A percentile compares a stretch with the other conserved stretches of the same genome.
Conservation (phyloP, 2,113 vertebrate genomes). For the Bos indicus region DNA sequence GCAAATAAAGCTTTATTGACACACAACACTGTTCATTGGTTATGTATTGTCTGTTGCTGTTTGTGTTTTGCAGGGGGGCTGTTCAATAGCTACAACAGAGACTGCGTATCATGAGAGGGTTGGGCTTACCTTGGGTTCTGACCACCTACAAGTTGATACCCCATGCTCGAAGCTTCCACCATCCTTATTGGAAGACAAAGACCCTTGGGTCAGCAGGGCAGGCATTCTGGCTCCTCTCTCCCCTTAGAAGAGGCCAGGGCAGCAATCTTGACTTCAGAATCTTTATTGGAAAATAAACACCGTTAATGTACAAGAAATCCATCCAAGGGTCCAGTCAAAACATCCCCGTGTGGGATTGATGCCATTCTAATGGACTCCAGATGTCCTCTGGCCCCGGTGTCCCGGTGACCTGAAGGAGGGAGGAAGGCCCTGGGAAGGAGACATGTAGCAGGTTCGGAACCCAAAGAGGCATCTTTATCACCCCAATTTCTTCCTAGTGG, state of each 20-base stretch:
- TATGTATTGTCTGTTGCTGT: not conserved
- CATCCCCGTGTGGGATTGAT: slow-evolving; percentile 78
- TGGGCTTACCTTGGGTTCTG: not conserved
- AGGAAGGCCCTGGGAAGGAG: slow-evolving; percentile 53
- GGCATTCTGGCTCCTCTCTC: slow-evolving; percentile 61
- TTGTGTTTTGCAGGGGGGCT: not conserved
- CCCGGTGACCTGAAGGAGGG: slow-evolving; percentile 68
- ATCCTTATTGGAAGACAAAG: slow-evolving; percentile 5
- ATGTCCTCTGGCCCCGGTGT: slow-evolving; percentile 77
- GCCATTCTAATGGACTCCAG: slow-evolving; percentile 80
- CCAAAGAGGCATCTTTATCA: not conserved
- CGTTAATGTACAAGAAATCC: slow-evolving; percentile 82
- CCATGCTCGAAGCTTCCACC: not conserved
- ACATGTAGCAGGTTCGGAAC: not conserved
- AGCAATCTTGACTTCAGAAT: slow-evolving; percentile 79
- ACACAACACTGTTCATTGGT: not conserved
- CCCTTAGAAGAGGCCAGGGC: slow-evolving; percentile 71
- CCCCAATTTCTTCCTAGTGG: not conserved
- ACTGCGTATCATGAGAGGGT: not conserved
- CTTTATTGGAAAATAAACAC: slow-evolving; percentile 86
- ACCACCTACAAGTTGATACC: not conserved
- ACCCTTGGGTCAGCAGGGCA: slow-evolving; percentile 25
- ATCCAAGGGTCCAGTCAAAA: slow-evolving; percentile 84
- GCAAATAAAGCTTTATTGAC: slow-evolving; percentile 38
- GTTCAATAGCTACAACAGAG: not conserved